A percentile compares a stretch with the other conserved stretches of the same genome.
Evolutionary conservation across 2,113 vertebrate species (phyloP).

Genomic region (Etheostoma spectabile): DNA sequence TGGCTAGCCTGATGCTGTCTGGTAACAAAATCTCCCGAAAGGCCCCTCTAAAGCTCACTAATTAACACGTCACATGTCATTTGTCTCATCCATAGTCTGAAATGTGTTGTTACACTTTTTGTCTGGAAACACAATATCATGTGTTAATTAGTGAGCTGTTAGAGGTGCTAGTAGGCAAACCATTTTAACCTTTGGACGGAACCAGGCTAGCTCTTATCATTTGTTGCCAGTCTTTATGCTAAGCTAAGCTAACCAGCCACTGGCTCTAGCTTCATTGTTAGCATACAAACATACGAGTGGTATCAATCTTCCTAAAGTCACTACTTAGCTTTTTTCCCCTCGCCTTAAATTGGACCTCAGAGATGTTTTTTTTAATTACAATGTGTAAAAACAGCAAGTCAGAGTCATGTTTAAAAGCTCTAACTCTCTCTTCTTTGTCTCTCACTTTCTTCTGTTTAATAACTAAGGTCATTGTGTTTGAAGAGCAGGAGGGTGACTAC

Average conservation of each 20-base stretch:
- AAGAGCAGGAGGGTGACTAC: conserved; percentile 88
- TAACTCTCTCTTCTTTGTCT: background rate
- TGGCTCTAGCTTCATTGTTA: background rate
- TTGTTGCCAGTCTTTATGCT: too few relatives aligned
- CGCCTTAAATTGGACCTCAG: background rate
- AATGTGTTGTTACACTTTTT: background rate
- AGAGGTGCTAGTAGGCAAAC: too few relatives aligned
- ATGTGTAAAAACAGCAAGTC: background rate
- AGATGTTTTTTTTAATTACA: background rate
- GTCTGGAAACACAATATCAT: background rate
- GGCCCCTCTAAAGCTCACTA: background rate
- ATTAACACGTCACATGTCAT: background rate
- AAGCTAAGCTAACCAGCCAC: too few relatives aligned
- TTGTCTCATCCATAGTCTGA: background rate
- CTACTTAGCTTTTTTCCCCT: background rate
- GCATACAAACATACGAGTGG: background rate
- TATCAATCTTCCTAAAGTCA: background rate
- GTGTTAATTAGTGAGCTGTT: too few relatives aligned
- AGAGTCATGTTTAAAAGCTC: background rate
- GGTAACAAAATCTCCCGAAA: background rate
- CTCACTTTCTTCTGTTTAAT: conserved; percentile 4
- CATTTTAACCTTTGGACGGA: too few relatives aligned
- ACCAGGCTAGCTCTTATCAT: background rate
- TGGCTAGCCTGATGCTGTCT: background rate
- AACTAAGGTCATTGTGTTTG: conserved; percentile 90